A percentile compares a stretch with the other conserved stretches of the same genome.
Conservation (phyloP, 2,113 vertebrate species). For the Charina bottae region DNA sequence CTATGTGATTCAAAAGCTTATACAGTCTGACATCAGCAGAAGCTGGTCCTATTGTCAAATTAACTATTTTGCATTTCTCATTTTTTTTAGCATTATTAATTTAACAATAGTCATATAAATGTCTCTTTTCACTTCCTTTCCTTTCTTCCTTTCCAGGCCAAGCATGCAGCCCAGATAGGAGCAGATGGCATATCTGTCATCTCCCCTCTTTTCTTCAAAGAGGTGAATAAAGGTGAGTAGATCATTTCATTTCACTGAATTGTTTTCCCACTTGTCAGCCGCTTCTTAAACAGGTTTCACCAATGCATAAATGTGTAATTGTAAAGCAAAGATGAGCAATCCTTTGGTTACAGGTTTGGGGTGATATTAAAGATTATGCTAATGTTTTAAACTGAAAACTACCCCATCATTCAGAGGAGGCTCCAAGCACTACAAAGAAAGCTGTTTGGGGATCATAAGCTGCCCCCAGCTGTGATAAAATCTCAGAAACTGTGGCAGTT, state of each 20-base stretch:
- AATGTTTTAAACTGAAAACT: not conserved
- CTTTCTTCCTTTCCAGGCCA: conserved; percentile 75
- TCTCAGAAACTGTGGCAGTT: not conserved
- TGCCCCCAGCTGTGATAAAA: not conserved
- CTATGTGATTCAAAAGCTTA: not conserved
- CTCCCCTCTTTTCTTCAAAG: conserved; percentile 90
- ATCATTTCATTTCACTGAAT: not conserved
- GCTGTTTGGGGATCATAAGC: not conserved
- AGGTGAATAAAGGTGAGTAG: conserved; percentile 78
- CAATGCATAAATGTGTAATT: not conserved
- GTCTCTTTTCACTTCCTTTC: not conserved
- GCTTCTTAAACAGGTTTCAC: not conserved
- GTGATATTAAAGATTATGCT: not conserved
- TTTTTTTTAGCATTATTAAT: not conserved
- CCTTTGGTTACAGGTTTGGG: not conserved
- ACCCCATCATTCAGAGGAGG: not conserved
- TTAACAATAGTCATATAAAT: too few relatives aligned
- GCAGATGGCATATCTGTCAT: conserved; percentile 89
- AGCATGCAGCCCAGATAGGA: conserved; percentile 81
- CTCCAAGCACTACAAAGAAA: not conserved
- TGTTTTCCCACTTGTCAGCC: conserved; percentile 2
- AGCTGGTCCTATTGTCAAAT: not conserved
- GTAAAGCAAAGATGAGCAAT: not conserved
- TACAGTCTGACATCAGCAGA: not conserved
- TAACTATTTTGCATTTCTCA: not conserved